A percentile compares a stretch with the other conserved stretches of the same genome.
These are phyloP conservation scores for Seriola rivoliana DNA, from an alignment of 2,113 vertebrate species.

Conservation along the genomic window DNA sequence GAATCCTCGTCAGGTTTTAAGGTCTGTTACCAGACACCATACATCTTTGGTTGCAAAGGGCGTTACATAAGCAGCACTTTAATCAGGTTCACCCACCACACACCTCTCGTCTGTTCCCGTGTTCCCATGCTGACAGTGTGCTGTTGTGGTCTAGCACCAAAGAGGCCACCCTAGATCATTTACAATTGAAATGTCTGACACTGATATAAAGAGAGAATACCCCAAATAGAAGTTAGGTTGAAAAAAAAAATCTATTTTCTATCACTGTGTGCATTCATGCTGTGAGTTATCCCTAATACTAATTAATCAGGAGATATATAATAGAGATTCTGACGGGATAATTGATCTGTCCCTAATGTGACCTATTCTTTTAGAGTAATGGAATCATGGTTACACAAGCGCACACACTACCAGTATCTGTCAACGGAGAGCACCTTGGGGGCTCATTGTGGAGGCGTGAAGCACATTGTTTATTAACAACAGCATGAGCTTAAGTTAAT, in stretches of 20 bases:
- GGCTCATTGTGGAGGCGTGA: conserved; percentile 46
- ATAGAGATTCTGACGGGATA: neutral
- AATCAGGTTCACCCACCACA: conserved; percentile 50
- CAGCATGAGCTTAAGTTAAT: conserved; percentile 62
- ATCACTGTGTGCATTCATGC: neutral
- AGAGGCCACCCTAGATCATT: neutral
- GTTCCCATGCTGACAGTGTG: conserved; percentile 9
- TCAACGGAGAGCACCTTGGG: conserved; percentile 42
- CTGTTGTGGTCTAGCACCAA: neutral
- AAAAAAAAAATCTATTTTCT: neutral
- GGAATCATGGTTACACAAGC: conserved; percentile 23
- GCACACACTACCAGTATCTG: neutral
- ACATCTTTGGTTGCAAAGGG: conserved; percentile 44
- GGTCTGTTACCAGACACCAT: conserved; percentile 56
- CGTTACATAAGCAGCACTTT: conserved; percentile 56
- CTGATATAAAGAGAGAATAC: neutral
- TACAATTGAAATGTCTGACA: conserved; percentile 2
- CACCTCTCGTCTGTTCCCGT: conserved; percentile 12
- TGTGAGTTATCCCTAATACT: neutral
- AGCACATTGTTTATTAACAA: conserved; percentile 75
- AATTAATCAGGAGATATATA: conserved; percentile 4
- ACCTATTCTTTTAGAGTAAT: conserved; percentile 30
- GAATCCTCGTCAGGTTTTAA: conserved; percentile 23
- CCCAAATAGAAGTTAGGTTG: neutral
- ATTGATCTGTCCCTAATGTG: conserved; percentile 10